Base-by-base conservation (phyloP, 2,888 invertebrate genomes). In the Drosophila birchii region DNA sequence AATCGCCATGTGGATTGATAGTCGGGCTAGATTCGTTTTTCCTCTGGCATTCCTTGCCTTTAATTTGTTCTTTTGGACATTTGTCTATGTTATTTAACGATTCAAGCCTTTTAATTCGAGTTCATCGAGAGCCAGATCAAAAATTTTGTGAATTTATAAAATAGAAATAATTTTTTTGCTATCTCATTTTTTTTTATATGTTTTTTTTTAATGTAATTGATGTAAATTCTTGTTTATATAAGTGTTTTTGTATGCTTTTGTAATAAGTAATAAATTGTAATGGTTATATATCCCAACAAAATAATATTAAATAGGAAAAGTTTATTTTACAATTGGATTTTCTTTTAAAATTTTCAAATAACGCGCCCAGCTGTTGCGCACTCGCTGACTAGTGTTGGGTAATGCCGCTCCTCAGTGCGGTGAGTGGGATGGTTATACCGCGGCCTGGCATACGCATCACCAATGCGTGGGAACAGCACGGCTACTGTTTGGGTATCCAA, bases 1-100 rank as follows among this genome's bases (percentile, higher is more conserved):
- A 92, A 96, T 97, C 64, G 96, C 97, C 76, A 96, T 95, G 59
- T 97, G 97, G 96, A 97, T 97, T 78, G 97, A 97, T 84, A 80
- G 80, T 62, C 93, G 97, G 62, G 96, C 97, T 32, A 94, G 97
- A 58, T 93, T 96, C 41, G 93, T 96, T 3, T 97, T 97, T 91
- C 97, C 97, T 0, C 91, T 95, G 5, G 93, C 96, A 12, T 97
- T 97, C 90, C 88, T 97, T 18, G 94, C 96, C 68, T 97, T 97
- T 92, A 97, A 97, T 89, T 93, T 95, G 54, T 93, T 96, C 63
- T 96, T 96, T 88, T 96, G 96, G 96, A 95, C 96, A 55, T 96
- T 96, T 81, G 95, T 96, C 55, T 96, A 94, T 88, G 75, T 51
- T 47, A 84, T 84, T 68, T 84, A 58, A 66, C 20, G 34, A 14